Evolutionary conservation across 2,797 vertebrate species (phyloP), one percentile per base, ranked within the genome.

Genomic region (Siniperca scherzeri): DNA sequence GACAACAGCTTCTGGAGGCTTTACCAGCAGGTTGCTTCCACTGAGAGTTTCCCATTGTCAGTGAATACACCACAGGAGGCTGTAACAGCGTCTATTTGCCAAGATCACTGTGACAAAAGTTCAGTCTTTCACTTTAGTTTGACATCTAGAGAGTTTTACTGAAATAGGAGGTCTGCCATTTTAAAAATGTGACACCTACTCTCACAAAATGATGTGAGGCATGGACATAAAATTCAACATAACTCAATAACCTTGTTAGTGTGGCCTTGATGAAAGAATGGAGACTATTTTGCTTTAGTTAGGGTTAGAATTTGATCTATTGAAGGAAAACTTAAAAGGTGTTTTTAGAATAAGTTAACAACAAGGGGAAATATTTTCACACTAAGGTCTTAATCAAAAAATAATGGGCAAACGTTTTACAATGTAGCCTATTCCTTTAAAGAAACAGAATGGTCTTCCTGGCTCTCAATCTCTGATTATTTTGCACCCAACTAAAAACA

Each of bases 131-230:
- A 78, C 11, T 87, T 87, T 55, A 59, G 57, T 69, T 80, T 89
- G 82, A 90, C 80, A 84, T 89, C 84, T 79, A 7, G 52, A 46
- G 42, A 74, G 19, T 81, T 78, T 77, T 11, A 73, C 56, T 71
- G 52, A 55, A 80, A 81, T 60, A 61, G 65, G 21, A 60, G 36
- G 25, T 74, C 56, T 77, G 59, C 53, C 74, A 27, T 71, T 65
- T 71, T 19, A 50, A 57, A 68, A 77, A 59, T 21, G 38, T 40
- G 36, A 65, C 25, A 57, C 68, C 40, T 16, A 76, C 70, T 73
- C 42, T 60, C 16, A 8, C 11, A 74, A 53, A 81, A 44, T 9
- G 5, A 71, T 70, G 12, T 46, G 48, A 66, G 16, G 16, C 9
- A 16, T 3, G 3, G 42, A 33, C 71, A 64, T 65, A 4, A 19